These are phyloP conservation scores for Bimastos eiseni DNA, from an alignment of 2,888 invertebrate species.

Conservation along the genomic window DNA sequence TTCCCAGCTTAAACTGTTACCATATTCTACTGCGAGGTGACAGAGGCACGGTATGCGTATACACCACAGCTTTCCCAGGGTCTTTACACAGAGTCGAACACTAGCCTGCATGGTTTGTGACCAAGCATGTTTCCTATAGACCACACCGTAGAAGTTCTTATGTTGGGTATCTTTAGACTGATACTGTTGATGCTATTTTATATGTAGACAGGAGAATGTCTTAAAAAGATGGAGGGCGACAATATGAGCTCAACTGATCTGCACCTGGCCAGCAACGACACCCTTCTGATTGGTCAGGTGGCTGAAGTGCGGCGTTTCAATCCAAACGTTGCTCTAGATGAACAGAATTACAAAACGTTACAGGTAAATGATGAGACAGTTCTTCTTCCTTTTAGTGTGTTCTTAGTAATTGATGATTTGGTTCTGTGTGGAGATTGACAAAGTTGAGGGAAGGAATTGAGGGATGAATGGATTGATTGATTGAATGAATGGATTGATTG, in stretches of 20 bases:
- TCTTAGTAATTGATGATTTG: neutral
- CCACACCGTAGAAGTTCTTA: no score
- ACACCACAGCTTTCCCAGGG: no score
- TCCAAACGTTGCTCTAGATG: neutral
- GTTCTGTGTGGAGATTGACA: neutral
- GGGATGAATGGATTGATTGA: no score
- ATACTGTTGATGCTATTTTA: neutral
- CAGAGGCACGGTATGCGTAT: no score
- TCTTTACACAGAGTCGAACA: no score
- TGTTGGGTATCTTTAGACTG: neutral
- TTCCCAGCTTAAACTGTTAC: no score
- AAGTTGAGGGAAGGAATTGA: neutral
- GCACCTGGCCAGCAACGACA: constrained; percentile 59
- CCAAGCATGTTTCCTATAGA: no score
- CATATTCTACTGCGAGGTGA: no score
- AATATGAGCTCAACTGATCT: constrained; percentile 61
- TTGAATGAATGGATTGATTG: no score
- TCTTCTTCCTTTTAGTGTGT: neutral
- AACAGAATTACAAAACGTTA: neutral
- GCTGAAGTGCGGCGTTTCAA: constrained; percentile 51
- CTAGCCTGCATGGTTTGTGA: no score
- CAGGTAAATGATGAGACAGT: neutral
- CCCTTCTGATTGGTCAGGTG: constrained; percentile 60
- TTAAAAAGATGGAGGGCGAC: constrained; percentile 60
- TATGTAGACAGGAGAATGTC: constrained; percentile 59